phyloP scores from a whole-genome alignment of 2,888 invertebrate genomes.

The Subacronicta megacephala region DNA sequence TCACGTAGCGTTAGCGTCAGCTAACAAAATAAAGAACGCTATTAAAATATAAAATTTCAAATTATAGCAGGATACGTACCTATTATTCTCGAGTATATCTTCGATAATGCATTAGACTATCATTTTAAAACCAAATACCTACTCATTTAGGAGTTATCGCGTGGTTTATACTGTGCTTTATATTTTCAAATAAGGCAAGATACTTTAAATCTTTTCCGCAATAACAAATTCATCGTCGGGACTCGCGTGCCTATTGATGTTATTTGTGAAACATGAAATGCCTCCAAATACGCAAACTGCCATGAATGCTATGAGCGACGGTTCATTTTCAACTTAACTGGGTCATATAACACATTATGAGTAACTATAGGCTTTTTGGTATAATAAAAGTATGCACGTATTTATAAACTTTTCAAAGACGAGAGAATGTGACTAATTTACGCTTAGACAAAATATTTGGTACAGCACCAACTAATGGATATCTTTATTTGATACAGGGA shows the following conservation, averaged over 20 bases:
- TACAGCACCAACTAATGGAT: conserved; percentile 1
- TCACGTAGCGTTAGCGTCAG: too few relatives aligned
- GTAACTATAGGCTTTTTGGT: conserved; percentile 1
- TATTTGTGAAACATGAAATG: conserved; percentile 59
- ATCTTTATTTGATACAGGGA: conserved; percentile 75
- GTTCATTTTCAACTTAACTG: conserved; percentile 54
- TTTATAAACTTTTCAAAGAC: not conserved
- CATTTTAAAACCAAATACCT: conserved; percentile 7
- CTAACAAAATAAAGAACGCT: not conserved
- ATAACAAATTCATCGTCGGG: conserved; percentile 30
- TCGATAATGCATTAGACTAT: not conserved
- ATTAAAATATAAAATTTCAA: conserved; percentile 6
- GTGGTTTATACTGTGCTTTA: conserved; percentile 18
- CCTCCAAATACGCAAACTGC: conserved; percentile 45
- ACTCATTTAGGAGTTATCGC: conserved; percentile 18
- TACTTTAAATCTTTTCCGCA: conserved; percentile 28
- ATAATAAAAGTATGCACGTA: conserved; percentile 3
- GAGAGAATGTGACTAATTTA: too few relatives aligned
- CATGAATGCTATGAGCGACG: conserved; percentile 40
- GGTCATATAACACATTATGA: conserved; percentile 54
- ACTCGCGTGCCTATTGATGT: conserved; percentile 62
- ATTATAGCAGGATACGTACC: not conserved
- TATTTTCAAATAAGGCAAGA: conserved; percentile 12
- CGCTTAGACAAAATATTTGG: too few relatives aligned
- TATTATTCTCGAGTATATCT: conserved; percentile 6